Evolutionary conservation across 2,113 vertebrate species (phyloP).

Genomic region (Formicarius rufipectus): DNA sequence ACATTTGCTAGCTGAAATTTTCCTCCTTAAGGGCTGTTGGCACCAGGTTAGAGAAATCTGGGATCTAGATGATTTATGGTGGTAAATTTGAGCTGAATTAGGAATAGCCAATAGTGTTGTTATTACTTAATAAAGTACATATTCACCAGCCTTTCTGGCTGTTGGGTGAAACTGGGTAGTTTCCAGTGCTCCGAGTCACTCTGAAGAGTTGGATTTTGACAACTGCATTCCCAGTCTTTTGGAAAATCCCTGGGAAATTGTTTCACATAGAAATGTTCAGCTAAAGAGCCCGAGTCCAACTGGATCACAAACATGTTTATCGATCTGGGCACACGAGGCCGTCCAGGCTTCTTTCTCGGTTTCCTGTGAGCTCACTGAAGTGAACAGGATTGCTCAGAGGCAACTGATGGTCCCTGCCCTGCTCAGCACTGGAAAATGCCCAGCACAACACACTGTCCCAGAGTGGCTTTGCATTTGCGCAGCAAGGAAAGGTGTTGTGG

Average conservation of each 20-base stretch:
- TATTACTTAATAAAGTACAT: not conserved
- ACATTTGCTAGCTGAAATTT: not conserved
- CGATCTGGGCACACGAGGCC: fast-evolving
- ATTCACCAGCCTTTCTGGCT: not conserved
- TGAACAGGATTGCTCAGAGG: not conserved
- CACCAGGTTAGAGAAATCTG: not conserved
- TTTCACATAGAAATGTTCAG: not conserved
- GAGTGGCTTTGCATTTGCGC: not conserved
- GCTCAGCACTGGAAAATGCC: not conserved
- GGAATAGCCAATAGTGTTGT: not conserved
- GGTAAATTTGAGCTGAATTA: not conserved
- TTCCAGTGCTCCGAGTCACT: not conserved
- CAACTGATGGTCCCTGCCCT: not conserved
- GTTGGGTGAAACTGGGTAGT: not conserved
- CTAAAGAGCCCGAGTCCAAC: not conserved
- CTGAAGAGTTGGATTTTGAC: not conserved
- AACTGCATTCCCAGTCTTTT: not conserved
- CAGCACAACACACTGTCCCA: not conserved
- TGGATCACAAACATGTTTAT: not conserved
- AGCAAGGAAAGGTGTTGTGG: not conserved
- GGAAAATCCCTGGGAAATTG: not conserved
- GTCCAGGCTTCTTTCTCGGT: not conserved
- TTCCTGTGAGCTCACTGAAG: not conserved
- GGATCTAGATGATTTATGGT: not conserved
- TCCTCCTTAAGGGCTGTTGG: not conserved